These are phyloP conservation scores for Champsocephalus gunnari DNA, from an alignment of 2,797 vertebrate species.

Conservation along the genomic window DNA sequence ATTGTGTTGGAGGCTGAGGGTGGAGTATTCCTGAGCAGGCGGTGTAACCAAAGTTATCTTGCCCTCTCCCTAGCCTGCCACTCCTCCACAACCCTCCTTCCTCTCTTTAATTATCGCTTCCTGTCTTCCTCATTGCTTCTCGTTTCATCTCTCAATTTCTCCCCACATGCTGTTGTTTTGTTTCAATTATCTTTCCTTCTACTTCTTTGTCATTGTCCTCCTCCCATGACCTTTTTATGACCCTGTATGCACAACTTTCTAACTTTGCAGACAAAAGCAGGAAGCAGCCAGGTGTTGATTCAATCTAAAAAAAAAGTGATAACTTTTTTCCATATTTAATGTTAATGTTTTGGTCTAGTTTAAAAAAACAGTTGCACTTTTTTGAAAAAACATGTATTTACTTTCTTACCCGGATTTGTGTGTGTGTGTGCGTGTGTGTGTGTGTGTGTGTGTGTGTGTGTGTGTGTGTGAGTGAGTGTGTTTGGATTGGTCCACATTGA, in stretches of 20 bases:
- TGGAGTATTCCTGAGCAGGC: constrained; percentile 65
- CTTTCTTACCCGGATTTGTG: not conserved
- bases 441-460: not conserved
- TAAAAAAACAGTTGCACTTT: not conserved
- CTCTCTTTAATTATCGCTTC: constrained; percentile 64
- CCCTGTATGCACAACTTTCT: constrained; percentile 4
- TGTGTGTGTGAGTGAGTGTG: too few relatives aligned
- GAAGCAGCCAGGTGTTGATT: constrained; percentile 39
- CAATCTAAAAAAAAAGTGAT: not conserved
- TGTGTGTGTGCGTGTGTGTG: not conserved
- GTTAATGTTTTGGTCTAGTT: not conserved
- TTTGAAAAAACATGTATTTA: not conserved
- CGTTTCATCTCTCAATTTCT: constrained; percentile 41
- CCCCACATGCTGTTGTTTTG: constrained; percentile 18
- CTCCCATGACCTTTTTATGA: constrained; percentile 15
- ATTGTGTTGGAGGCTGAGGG: constrained; percentile 47
- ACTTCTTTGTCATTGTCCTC: constrained; percentile 6
- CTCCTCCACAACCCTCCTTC: constrained; percentile 53
- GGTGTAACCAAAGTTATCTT: constrained; percentile 72
- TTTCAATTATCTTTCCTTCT: not conserved
- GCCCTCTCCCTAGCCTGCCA: constrained; percentile 49
- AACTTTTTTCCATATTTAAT: not conserved
- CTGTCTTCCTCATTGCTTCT: constrained; percentile 43
- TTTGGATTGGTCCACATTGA: constrained; percentile 18
- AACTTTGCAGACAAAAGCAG: constrained; percentile 35